phyloP scores from a whole-genome alignment of 2,797 vertebrate genomes.

The Typhlichthys eigenmanni region DNA sequence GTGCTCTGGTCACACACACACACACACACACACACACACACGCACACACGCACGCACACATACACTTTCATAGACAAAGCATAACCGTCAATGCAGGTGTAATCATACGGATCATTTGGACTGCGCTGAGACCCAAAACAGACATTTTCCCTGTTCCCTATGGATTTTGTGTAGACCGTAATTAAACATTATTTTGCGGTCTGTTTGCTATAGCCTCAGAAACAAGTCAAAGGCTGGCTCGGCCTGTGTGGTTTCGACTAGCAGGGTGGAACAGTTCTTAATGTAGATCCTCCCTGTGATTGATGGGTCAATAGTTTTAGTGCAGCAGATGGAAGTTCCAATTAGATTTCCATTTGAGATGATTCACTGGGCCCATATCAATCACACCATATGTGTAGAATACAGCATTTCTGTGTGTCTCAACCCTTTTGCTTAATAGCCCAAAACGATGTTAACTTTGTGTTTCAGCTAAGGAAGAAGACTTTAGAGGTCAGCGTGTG shows the following conservation, averaged over 20 bases:
- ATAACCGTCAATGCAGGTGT: not conserved
- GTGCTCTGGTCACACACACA: too few species aligned
- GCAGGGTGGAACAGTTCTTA: constrained; percentile 1
- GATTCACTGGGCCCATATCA: constrained; percentile 28
- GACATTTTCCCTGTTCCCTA: not conserved
- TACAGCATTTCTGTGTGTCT: constrained; percentile 4
- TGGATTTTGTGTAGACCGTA: not conserved
- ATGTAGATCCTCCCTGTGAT: constrained; percentile 2
- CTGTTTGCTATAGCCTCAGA: too few species aligned
- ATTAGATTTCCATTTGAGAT: constrained; percentile 40
- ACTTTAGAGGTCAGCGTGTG: constrained; percentile 97
- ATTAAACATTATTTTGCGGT: too few species aligned
- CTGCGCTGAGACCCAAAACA: not conserved
- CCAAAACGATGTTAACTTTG: constrained; percentile 23
- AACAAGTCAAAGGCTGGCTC: not conserved
- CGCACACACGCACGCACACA: not conserved
- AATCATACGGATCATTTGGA: not conserved
- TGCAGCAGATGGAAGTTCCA: constrained; percentile 35
- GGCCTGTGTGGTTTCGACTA: constrained; percentile 11
- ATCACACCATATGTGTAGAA: constrained; percentile 15
- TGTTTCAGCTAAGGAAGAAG: constrained; percentile 92
- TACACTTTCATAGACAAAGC: not conserved
- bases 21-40: too few species aligned
- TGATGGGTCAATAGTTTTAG: constrained; percentile 27
- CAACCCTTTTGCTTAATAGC: not conserved